A percentile compares a stretch with the other conserved stretches of the same genome.
These are phyloP conservation scores for Drosophila grimshawi DNA, from an alignment of 1,140 invertebrate species.

Conservation along the genomic window DNA sequence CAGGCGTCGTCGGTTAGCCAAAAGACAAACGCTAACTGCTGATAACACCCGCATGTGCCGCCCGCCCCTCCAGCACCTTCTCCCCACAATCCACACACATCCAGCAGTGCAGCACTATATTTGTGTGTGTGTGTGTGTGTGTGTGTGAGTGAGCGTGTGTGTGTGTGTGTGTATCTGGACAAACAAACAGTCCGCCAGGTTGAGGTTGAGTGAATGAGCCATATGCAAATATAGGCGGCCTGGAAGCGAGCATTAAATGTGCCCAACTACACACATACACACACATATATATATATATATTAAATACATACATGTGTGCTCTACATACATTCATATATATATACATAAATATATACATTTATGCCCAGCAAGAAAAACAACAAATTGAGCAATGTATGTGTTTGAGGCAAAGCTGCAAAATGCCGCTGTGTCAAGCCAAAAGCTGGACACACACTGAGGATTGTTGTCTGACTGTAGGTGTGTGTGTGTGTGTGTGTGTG, in stretches of 20 bases:
- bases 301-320: neutral
- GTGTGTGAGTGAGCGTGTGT: neutral
- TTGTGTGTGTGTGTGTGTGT: conserved; percentile 18
- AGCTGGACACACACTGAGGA: conserved; percentile 47
- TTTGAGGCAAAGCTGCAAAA: conserved; percentile 63
- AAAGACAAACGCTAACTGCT: conserved; percentile 72
- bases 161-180: conserved; percentile 67
- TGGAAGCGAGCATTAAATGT: conserved; percentile 69
- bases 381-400: conserved; percentile 13
- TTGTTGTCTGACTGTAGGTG: neutral
- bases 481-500: conserved; percentile 12
- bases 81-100: neutral
- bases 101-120: too few species aligned
- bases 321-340: neutral
- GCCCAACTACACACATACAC: conserved; percentile 32
- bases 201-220: conserved; percentile 77
- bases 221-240: conserved; percentile 78
- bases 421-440: conserved; percentile 55
- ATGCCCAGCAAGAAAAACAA: conserved; percentile 25
- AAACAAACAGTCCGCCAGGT: conserved; percentile 72
- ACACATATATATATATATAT: conserved; percentile 15
- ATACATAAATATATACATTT: neutral
- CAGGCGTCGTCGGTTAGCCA: conserved; percentile 54
- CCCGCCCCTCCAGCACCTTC: neutral
- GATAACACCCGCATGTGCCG: conserved; percentile 77